These are phyloP conservation scores for Formica aserva DNA, from an alignment of 2,888 invertebrate genomes.

Conservation along the genomic window DNA sequence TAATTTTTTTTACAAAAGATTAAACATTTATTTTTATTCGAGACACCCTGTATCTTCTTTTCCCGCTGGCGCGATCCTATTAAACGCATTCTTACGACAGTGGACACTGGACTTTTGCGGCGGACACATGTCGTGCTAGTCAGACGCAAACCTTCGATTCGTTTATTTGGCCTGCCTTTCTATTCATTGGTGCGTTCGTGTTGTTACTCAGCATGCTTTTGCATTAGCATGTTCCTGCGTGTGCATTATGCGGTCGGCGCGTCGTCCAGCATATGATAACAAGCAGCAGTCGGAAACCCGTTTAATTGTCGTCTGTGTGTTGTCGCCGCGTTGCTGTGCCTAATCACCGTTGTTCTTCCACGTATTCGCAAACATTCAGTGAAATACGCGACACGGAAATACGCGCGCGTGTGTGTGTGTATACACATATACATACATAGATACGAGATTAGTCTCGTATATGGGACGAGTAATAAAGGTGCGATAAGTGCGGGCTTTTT, in stretches of 20 bases:
- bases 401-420: background rate
- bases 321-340: constrained; percentile 57
- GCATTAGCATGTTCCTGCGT: constrained; percentile 1
- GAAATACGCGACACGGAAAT: constrained; percentile 23
- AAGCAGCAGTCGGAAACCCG: constrained; percentile 54
- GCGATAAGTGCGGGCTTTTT: background rate
- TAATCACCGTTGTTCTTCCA: constrained; percentile 25
- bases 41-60: constrained; percentile 52
- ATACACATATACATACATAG: background rate
- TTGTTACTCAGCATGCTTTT: constrained; percentile 35
- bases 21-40: background rate
- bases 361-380: constrained; percentile 45
- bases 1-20: too few relatives aligned
- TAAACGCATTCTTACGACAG: constrained; percentile 67
- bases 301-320: constrained; percentile 67
- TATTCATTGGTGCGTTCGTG: background rate
- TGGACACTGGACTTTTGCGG: constrained; percentile 70
- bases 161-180: constrained; percentile 44
- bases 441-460: background rate
- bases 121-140: constrained; percentile 64
- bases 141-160: constrained; percentile 44
- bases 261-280: constrained; percentile 67
- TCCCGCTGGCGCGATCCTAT: constrained; percentile 57
- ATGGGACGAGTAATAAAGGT: constrained; percentile 30
- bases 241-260: constrained; percentile 53